Conservation (phyloP, 2,797 vertebrate species). For the Ptychobarbus kaznakovi region DNA sequence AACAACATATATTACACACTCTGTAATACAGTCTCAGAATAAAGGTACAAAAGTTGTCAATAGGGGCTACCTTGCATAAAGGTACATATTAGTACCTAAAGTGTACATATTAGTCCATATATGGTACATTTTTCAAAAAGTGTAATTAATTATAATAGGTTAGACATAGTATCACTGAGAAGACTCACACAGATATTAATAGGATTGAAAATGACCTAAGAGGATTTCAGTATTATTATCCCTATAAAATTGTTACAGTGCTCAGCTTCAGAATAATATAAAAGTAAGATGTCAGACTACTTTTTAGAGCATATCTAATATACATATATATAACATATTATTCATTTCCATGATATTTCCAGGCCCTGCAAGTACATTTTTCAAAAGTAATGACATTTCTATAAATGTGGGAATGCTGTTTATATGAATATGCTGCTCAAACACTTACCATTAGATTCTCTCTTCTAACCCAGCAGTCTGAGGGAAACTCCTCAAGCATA, state of each 20-base stretch:
- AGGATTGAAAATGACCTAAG: not conserved
- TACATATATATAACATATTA: not conserved
- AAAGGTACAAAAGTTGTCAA: not conserved
- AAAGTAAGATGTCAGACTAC: not conserved
- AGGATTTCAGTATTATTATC: not conserved
- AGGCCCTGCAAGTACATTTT: not conserved
- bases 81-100: not conserved
- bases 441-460: conserved; percentile 80
- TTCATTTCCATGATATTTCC: not conserved
- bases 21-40: not conserved
- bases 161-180: not conserved
- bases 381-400: not conserved
- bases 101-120: not conserved
- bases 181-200: not conserved
- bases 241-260: not conserved
- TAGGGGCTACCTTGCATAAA: not conserved
- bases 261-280: not conserved
- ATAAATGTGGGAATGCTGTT: not conserved
- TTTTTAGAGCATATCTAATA: not conserved
- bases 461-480: conserved; percentile 80
- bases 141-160: not conserved
- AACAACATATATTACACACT: not conserved
- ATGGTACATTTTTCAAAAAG: not conserved
- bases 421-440: not conserved
- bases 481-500: conserved; percentile 82